phyloP scores from a whole-genome alignment of 2,888 invertebrate species.

The Tipula confusa region DNA sequence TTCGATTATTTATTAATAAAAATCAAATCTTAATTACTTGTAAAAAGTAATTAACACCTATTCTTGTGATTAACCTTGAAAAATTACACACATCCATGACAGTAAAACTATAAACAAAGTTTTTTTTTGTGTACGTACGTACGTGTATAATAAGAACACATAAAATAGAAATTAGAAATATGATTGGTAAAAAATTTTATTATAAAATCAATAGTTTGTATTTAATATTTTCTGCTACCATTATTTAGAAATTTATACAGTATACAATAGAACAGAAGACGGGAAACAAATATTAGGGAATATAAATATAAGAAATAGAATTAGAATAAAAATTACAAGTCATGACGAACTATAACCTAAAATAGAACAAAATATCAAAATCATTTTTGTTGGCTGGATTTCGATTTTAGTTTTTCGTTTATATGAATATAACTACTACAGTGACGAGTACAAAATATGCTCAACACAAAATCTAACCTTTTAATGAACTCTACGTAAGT shows the following conservation, averaged over 20 bases:
- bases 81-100: neutral
- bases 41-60: neutral
- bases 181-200: constrained; percentile 7
- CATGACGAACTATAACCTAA: constrained; percentile 12
- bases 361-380: constrained; percentile 20
- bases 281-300: neutral
- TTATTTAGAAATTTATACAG: neutral
- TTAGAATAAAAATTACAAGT: neutral
- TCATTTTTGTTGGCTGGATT: constrained; percentile 12
- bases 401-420: neutral
- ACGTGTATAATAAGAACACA: neutral
- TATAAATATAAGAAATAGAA: neutral
- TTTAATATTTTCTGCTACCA: neutral
- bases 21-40: neutral
- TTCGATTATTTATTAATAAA: neutral
- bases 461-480: neutral
- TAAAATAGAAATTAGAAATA: neutral
- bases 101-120: neutral
- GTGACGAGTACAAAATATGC: neutral
- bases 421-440: neutral
- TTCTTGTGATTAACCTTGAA: neutral
- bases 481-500: neutral
- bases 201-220: neutral
- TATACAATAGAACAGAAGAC: neutral
- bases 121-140: too few relatives aligned